Conservation (phyloP, 2,797 vertebrate genomes). For the Buphagus erythrorhynchus region DNA sequence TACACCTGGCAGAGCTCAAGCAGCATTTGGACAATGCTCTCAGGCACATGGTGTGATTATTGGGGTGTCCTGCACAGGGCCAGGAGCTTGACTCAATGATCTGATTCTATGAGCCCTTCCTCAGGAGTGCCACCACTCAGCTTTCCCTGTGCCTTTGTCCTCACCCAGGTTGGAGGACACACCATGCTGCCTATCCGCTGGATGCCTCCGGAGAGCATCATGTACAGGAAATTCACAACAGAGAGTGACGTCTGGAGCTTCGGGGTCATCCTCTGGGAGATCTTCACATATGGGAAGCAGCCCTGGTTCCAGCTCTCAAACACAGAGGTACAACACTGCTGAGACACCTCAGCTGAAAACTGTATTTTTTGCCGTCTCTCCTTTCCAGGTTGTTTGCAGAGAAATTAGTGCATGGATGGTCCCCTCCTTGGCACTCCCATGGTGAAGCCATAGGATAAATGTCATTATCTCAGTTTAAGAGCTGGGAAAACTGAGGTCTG, state of each 20-base stretch:
- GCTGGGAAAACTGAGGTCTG: background rate
- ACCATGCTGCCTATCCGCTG: conserved; percentile 99
- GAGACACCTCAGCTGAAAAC: background rate
- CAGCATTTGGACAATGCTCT: background rate
- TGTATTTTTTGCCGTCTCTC: background rate
- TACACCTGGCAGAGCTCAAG: background rate
- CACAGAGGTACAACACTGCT: conserved; percentile 87
- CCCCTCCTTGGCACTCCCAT: background rate
- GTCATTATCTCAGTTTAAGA: background rate
- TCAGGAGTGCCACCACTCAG: background rate
- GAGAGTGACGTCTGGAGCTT: conserved; percentile 99
- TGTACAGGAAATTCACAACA: conserved; percentile 98
- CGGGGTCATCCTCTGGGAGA: conserved; percentile 98
- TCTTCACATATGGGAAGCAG: conserved; percentile 98
- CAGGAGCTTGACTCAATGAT: background rate
- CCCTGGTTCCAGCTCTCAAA: conserved; percentile 99
- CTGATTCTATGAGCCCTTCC: background rate
- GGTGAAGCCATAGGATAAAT: background rate
- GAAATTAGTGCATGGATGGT: fast-evolving
- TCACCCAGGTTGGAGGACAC: conserved; percentile 92
- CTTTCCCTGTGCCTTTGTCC: conserved; percentile 20
- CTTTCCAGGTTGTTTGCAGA: background rate
- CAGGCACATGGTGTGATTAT: background rate
- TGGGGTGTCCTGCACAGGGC: background rate
- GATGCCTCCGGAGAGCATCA: conserved; percentile 99